A percentile compares a stretch with the other conserved stretches of the same genome.
Conservation (phyloP, 2,888 invertebrate genomes). For the Rhagonycha fulva region DNA sequence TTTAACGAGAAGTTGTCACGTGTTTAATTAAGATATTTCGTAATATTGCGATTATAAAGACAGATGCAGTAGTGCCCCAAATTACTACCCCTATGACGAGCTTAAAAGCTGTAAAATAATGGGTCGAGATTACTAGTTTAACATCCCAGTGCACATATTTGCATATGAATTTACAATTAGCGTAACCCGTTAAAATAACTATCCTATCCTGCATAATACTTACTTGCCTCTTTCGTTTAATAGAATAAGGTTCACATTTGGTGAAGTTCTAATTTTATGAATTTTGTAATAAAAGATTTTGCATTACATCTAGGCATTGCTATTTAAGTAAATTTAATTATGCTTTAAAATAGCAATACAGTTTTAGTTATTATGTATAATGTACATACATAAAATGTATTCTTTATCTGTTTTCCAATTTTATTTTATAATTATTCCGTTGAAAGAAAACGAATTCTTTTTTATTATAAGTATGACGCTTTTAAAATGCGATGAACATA, state of each 20-base stretch:
- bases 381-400: not conserved
- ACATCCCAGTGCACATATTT: conserved; percentile 53
- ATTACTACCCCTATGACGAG: conserved; percentile 43
- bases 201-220: conserved; percentile 16
- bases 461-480: not conserved
- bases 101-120: conserved; percentile 56
- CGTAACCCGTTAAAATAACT: conserved; percentile 47
- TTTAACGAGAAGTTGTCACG: not conserved
- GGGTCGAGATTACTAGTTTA: conserved; percentile 54
- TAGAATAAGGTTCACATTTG: not conserved
- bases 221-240: not conserved
- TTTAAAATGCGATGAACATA: not conserved
- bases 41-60: conserved; percentile 20
- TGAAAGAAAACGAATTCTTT: not conserved
- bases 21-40: conserved; percentile 20
- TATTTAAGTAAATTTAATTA: not conserved
- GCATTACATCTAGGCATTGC: not conserved
- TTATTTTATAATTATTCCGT: not conserved
- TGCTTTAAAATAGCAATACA: not conserved
- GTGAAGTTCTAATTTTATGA: not conserved
- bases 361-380: not conserved
- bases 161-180: conserved; percentile 58
- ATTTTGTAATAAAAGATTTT: not conserved
- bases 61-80: conserved; percentile 25
- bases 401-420: not conserved